Evolutionary conservation across 2,797 vertebrate species (phyloP).

Genomic region (Aselliscus stoliczkanus): DNA sequence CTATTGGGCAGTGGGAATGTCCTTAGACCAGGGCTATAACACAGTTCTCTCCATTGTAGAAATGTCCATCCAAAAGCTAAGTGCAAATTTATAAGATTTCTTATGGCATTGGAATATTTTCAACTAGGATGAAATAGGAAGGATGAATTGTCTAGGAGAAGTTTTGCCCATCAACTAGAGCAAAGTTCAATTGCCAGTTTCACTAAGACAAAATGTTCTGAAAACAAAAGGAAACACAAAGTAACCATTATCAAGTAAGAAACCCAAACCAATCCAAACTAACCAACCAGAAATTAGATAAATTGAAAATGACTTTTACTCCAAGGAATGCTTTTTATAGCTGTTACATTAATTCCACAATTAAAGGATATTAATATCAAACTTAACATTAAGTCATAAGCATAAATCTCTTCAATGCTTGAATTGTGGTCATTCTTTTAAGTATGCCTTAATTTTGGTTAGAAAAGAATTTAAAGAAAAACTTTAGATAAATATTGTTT

Average conservation of each 20-base stretch:
- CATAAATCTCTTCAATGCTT: background rate
- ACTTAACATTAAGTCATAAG: slow-evolving; percentile 6
- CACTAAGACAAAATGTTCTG: slow-evolving; percentile 76
- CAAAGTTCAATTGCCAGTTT: slow-evolving; percentile 70
- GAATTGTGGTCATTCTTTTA: slow-evolving; percentile 6
- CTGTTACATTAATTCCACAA: background rate
- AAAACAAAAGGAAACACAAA: slow-evolving; percentile 42
- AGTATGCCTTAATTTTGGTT: background rate
- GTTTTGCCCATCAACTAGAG: slow-evolving; percentile 76
- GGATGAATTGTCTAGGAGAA: slow-evolving; percentile 68
- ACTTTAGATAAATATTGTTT: background rate
- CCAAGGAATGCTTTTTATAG: background rate
- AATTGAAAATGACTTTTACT: background rate
- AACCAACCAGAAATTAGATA: background rate
- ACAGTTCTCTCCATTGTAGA: slow-evolving; percentile 81
- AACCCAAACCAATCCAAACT: background rate
- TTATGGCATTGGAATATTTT: slow-evolving; percentile 77
- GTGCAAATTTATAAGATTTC: slow-evolving; percentile 75
- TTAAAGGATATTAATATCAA: slow-evolving; percentile 43
- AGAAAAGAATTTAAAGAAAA: background rate
- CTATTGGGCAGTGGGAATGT: slow-evolving; percentile 78
- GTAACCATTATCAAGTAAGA: background rate
- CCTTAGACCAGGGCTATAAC: slow-evolving; percentile 73
- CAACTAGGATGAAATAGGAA: slow-evolving; percentile 72
- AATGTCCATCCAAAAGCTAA: slow-evolving; percentile 76